These are phyloP conservation scores for Psix sp. DNA, from an alignment of 1,140 invertebrate genomes.

Conservation along the genomic window DNA sequence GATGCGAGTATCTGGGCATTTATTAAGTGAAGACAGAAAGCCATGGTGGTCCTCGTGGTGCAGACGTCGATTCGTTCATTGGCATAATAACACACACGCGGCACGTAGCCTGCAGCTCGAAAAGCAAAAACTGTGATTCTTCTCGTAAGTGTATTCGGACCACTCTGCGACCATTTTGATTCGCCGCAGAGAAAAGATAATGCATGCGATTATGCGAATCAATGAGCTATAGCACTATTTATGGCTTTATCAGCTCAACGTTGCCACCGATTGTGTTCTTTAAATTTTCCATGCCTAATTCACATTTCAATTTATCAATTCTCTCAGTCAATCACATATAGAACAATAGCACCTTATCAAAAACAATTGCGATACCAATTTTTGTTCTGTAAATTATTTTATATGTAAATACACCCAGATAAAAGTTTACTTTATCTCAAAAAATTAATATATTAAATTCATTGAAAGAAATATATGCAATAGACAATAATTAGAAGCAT, in stretches of 20 bases:
- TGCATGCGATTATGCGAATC: slow-evolving; percentile 75
- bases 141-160: slow-evolving; percentile 20
- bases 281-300: slow-evolving; percentile 12
- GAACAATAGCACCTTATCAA: too few relatives aligned
- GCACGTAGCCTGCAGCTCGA: slow-evolving; percentile 54
- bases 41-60: slow-evolving; percentile 35
- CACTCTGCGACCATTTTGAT: slow-evolving; percentile 40
- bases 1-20: slow-evolving; percentile 35
- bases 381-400: too few relatives aligned
- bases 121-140: slow-evolving; percentile 59
- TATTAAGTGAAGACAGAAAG: slow-evolving; percentile 12
- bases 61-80: slow-evolving; percentile 47
- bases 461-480: too few relatives aligned
- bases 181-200: slow-evolving; percentile 64
- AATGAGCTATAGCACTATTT: slow-evolving; percentile 75
- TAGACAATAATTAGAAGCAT: too few relatives aligned
- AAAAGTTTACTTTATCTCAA: too few relatives aligned
- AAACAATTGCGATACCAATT: too few relatives aligned
- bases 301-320: slow-evolving; percentile 15
- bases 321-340: too few relatives aligned
- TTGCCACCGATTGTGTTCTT: slow-evolving; percentile 50
- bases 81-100: slow-evolving; percentile 53
- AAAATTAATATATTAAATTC: too few relatives aligned
- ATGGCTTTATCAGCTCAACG: slow-evolving; percentile 71
- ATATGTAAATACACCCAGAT: too few relatives aligned